Evolutionary conservation across 2,113 vertebrate genomes (phyloP).

Genomic region (Gymnarchus niloticus): DNA sequence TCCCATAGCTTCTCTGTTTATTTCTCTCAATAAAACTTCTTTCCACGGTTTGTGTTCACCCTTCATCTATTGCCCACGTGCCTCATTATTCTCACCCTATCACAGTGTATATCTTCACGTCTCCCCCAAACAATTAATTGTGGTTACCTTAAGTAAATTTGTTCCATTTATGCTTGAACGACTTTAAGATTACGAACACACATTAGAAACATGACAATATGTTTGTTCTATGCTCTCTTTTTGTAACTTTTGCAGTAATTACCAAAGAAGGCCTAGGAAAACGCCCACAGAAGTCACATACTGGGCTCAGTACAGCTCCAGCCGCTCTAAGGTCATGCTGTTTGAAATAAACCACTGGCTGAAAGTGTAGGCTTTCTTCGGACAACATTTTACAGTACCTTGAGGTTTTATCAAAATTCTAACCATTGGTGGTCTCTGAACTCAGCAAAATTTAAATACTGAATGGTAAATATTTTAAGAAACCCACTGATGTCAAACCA

Average conservation of each 20-base stretch:
- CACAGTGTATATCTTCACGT: not conserved
- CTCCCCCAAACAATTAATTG: not conserved
- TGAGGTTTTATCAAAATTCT: not conserved
- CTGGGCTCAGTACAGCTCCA: not conserved
- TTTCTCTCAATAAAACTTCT: too few species aligned
- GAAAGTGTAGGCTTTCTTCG: not conserved
- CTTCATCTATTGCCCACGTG: too few species aligned
- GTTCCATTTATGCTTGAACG: not conserved
- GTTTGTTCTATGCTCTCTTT: not conserved
- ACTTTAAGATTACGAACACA: not conserved
- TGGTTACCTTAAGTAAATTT: not conserved
- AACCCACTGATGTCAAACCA: not conserved
- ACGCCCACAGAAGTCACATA: too few species aligned
- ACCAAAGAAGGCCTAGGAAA: not conserved
- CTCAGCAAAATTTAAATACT: not conserved
- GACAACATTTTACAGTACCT: not conserved
- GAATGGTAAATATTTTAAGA: not conserved
- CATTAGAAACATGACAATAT: not conserved
- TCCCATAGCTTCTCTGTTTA: too few species aligned
- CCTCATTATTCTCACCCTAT: too few species aligned
- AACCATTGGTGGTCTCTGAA: not conserved
- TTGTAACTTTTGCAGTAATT: not conserved
- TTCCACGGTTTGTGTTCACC: too few species aligned
- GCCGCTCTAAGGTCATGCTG: not conserved
- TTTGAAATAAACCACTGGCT: not conserved